Evolutionary conservation across 2,113 vertebrate genomes (phyloP), one percentile per base, ranked within the genome.

Genomic region (Semicossyphus pulcher): DNA sequence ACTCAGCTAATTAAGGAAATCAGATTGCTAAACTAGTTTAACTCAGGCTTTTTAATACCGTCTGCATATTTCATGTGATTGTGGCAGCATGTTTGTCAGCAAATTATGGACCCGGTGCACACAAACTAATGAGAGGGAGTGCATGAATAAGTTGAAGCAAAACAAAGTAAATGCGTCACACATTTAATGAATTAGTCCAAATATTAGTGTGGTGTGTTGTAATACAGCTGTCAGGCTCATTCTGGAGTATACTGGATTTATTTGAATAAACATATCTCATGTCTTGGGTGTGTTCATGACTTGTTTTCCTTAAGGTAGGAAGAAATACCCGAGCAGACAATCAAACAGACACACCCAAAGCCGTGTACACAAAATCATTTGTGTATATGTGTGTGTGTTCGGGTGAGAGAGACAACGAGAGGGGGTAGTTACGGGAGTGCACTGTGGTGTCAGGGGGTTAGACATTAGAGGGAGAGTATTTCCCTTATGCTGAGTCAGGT

Each of bases 401-500:
- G 10, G 5, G 32, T 32, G 16, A 25, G 21, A 23, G 37, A 20
- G 32, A 31, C n/a, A 45, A 20, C 11, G 34, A 56, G n/a, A 41
- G 5, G 32, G 25, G 20, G 7, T 36, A 65, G 64, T 49, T 39
- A 21, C 47, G 25, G 20, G 49, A 63, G 60, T 54, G 69, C 11
- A 54, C 47, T 20, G 51, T 73, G 56, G 47, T 75, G 74, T 69
- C 31, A 6, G 12, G 12, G 58, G 78, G 47, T 81, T 60, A 64
- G 68, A 76, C 77, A 86, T 84, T 80, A 84, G 51, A 80, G 78
- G 75, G 53, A 81, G 59, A 84, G 80, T 79, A 80, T 88, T 87
- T 87, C 81, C 76, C 73, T 76, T 57, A 71, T 87, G 84, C 86
- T 90, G 87, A 88, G 60, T 90, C 83, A 87, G 89, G 53, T 80